These are phyloP conservation scores for Meriones unguiculatus DNA, from an alignment of 2,113 vertebrate genomes.

Conservation along the genomic window DNA sequence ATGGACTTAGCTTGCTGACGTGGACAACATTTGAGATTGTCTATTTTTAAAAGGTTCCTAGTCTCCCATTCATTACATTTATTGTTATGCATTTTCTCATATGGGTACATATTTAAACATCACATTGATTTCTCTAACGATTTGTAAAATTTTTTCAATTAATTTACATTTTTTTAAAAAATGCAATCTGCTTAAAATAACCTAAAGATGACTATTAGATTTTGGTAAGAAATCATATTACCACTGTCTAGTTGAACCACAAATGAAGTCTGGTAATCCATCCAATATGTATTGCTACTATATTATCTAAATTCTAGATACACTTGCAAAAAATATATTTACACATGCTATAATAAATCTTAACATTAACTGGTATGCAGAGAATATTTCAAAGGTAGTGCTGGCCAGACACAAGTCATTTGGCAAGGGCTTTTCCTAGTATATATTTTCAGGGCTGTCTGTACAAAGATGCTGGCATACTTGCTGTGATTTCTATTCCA, in stretches of 20 bases:
- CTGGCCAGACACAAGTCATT: constrained; percentile 88
- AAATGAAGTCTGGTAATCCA: constrained; percentile 79
- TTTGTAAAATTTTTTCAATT: constrained; percentile 73
- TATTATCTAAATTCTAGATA: constrained; percentile 82
- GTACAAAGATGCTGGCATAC: constrained; percentile 88
- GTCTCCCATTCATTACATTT: constrained; percentile 28
- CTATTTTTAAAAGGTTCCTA: constrained; percentile 42
- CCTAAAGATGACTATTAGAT: constrained; percentile 73
- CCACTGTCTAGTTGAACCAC: constrained; percentile 79
- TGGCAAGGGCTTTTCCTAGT: constrained; percentile 86
- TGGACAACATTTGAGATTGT: constrained; percentile 26
- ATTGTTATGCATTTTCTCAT: constrained; percentile 69
- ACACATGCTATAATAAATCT: constrained; percentile 85
- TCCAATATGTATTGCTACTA: constrained; percentile 83
- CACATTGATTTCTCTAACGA: constrained; percentile 61
- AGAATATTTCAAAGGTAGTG: constrained; percentile 84
- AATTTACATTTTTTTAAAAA: constrained; percentile 67
- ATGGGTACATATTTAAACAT: constrained; percentile 66
- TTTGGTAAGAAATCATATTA: constrained; percentile 82
- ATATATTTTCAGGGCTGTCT: constrained; percentile 89
- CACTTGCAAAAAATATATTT: constrained; percentile 86
- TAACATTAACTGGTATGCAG: constrained; percentile 85
- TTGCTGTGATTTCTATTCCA: constrained; percentile 90
- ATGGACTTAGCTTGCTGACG: not conserved
- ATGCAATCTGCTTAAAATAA: constrained; percentile 82